These are phyloP conservation scores for Sebastes trivittatus DNA, from an alignment of 2,797 vertebrate species.

Conservation along the genomic window DNA sequence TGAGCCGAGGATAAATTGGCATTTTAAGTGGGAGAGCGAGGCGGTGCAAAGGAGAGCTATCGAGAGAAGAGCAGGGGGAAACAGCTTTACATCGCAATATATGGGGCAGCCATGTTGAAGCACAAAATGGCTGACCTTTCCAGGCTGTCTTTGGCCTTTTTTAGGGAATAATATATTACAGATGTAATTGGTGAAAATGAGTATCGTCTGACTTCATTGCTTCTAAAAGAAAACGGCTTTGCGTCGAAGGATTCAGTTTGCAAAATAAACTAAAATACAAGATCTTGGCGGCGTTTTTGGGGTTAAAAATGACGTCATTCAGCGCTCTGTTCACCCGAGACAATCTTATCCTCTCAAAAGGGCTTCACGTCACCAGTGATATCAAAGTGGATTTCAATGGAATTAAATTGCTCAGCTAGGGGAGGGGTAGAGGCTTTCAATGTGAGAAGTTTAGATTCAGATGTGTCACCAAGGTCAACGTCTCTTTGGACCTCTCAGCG, in stretches of 20 bases:
- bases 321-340: slow-evolving; percentile 2
- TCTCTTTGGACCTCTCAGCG: slow-evolving; percentile 22
- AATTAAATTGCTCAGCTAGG: slow-evolving; percentile 56
- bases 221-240: not conserved
- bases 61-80: slow-evolving; percentile 55
- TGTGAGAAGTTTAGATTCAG: slow-evolving; percentile 48
- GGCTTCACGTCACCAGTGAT: slow-evolving; percentile 33
- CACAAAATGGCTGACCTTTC: slow-evolving; percentile 82
- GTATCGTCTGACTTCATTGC: slow-evolving; percentile 13
- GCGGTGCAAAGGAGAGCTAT: slow-evolving; percentile 66
- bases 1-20: slow-evolving; percentile 80
- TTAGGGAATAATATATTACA: slow-evolving; percentile 16
- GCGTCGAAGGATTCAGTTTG: not conserved
- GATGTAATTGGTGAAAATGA: slow-evolving; percentile 28
- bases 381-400: slow-evolving; percentile 54
- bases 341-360: slow-evolving; percentile 36
- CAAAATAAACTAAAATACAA: slow-evolving; percentile 8
- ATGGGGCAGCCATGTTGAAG: slow-evolving; percentile 79
- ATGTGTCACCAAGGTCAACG: slow-evolving; percentile 49
- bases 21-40: slow-evolving; percentile 81
- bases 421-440: slow-evolving; percentile 54
- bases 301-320: slow-evolving; percentile 15
- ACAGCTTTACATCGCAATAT: slow-evolving; percentile 72
- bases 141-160: slow-evolving; percentile 51
- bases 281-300: not conserved